Evolutionary conservation across 2,797 vertebrate genomes (phyloP).

Genomic region (Oreonectes daqikongensis): DNA sequence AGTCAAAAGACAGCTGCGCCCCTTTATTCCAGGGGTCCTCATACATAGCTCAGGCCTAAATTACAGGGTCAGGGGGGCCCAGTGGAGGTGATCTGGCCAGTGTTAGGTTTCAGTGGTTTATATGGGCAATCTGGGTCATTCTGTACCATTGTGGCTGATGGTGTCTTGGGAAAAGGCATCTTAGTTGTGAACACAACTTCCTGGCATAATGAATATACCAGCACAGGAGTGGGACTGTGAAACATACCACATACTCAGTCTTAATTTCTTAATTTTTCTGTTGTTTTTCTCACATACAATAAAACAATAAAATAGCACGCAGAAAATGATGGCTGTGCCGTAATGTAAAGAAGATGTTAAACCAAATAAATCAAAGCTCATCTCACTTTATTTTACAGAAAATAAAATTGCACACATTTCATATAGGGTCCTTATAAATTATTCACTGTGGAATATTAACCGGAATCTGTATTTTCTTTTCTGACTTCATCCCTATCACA

Average conservation of each 20-base stretch:
- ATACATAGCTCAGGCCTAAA: conserved; percentile 9
- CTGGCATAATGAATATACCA: conserved; percentile 30
- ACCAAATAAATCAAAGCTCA: not conserved
- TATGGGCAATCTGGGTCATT: conserved; percentile 22
- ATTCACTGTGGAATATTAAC: no score
- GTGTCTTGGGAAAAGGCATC: conserved; percentile 3
- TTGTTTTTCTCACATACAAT: no score
- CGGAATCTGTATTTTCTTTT: no score
- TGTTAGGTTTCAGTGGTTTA: conserved; percentile 42
- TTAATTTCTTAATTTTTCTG: not conserved
- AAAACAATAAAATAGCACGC: no score
- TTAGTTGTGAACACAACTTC: conserved; percentile 13
- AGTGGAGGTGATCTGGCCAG: conserved; percentile 24
- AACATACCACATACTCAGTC: not conserved
- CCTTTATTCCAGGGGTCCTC: conserved; percentile 1
- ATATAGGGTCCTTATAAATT: not conserved
- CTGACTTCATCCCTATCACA: no score
- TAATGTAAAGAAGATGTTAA: not conserved
- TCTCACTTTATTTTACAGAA: not conserved
- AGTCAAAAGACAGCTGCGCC: conserved; percentile 49
- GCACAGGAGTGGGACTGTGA: not conserved
- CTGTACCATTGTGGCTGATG: not conserved
- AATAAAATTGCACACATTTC: not conserved
- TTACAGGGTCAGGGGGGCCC: conserved; percentile 43
- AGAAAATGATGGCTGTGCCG: no score